Conservation (phyloP, 2,113 vertebrate genomes). For the Clarias gariepinus region DNA sequence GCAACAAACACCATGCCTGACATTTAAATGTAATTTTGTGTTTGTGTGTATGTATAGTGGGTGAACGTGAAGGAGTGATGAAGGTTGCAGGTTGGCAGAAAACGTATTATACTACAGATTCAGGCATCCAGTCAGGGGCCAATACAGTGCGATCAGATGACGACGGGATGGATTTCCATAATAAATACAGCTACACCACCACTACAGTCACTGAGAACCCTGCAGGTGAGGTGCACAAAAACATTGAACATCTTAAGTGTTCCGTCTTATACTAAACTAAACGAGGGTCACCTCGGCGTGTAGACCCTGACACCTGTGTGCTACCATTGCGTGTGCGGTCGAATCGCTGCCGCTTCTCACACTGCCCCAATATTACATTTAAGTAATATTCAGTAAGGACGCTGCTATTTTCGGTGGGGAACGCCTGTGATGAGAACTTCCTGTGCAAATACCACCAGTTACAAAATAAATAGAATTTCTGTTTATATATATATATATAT, state of each 20-base stretch:
- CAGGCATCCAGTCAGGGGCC: conserved; percentile 89
- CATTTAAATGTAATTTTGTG: not conserved
- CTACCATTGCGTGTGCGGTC: no score
- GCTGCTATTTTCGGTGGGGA: no score
- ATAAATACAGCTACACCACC: conserved; percentile 79
- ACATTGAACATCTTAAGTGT: not conserved
- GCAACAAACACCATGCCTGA: not conserved
- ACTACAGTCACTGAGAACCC: conserved; percentile 74
- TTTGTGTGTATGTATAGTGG: conserved; percentile 55
- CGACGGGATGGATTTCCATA: conserved; percentile 68
- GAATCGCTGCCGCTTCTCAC: no score
- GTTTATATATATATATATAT: no score
- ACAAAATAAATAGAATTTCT: no score
- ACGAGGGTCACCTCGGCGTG: no score
- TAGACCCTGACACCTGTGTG: no score
- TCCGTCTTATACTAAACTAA: not conserved
- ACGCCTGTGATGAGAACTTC: no score
- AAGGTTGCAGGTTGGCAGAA: conserved; percentile 92
- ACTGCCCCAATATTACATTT: no score
- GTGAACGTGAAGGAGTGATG: conserved; percentile 59
- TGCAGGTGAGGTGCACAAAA: conserved; percentile 56
- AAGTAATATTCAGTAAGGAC: no score
- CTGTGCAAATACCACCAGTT: no score
- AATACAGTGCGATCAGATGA: conserved; percentile 85
- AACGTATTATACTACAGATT: conserved; percentile 80